These are phyloP conservation scores for Coregonus sp. DNA, from an alignment of 2,797 vertebrate species.

Conservation along the genomic window DNA sequence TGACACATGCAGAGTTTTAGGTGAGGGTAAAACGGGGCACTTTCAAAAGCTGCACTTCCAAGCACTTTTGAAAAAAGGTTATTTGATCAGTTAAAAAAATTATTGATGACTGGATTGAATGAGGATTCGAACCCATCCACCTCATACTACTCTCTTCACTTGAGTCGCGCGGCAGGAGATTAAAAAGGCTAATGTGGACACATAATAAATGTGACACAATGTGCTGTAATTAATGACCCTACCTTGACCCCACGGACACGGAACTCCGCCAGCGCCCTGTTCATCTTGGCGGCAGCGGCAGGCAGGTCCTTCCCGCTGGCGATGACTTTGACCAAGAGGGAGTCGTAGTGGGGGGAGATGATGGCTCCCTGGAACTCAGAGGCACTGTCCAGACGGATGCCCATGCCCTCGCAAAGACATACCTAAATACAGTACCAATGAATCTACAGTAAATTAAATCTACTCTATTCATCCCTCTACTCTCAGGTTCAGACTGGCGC, in stretches of 20 bases:
- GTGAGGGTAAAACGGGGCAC: not conserved
- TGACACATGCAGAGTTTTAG: not conserved
- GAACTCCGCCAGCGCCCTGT: slow-evolving; percentile 90
- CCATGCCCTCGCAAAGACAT: slow-evolving; percentile 83
- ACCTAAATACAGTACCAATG: not conserved
- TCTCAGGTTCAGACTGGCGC: not conserved
- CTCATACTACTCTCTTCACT: not conserved
- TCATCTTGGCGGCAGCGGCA: slow-evolving; percentile 89
- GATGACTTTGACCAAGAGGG: slow-evolving; percentile 92
- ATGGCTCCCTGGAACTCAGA: slow-evolving; percentile 92
- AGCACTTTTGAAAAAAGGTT: slow-evolving; percentile 17
- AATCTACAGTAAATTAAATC: not conserved
- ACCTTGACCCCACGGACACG: slow-evolving; percentile 94
- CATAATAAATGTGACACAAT: not conserved
- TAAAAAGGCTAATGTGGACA: not conserved
- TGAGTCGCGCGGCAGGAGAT: not conserved
- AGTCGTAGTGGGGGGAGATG: slow-evolving; percentile 94
- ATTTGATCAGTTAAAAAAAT: not conserved
- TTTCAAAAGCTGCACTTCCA: slow-evolving; percentile 13
- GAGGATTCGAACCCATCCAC: too few relatives aligned
- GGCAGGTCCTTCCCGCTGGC: slow-evolving; percentile 90
- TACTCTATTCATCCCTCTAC: not conserved
- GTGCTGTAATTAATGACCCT: not conserved
- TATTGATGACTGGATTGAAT: not conserved
- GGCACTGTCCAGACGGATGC: slow-evolving; percentile 91